These are phyloP conservation scores for Congeria kusceri DNA, from an alignment of 2,888 invertebrate species.

Conservation along the genomic window DNA sequence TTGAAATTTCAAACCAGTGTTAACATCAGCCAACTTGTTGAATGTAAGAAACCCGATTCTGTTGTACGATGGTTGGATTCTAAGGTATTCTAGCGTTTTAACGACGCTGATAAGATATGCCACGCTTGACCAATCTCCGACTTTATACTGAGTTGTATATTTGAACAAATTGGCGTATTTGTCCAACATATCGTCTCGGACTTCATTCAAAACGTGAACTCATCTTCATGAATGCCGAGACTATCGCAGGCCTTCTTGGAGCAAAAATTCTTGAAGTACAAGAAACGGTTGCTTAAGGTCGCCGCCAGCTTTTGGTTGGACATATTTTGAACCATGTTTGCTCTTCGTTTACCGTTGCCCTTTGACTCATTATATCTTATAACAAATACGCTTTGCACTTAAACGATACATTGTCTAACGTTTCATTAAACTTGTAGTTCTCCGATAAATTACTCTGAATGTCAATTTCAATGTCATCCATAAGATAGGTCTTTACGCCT, in stretches of 20 bases:
- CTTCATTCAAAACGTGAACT: too few relatives aligned
- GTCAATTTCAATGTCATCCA: slow-evolving; percentile 8
- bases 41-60: slow-evolving; percentile 8
- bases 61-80: too few relatives aligned
- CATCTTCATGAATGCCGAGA: slow-evolving; percentile 4
- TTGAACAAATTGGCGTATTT: too few relatives aligned
- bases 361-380: slow-evolving; percentile 13
- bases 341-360: slow-evolving; percentile 10
- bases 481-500: not conserved
- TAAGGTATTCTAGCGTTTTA: too few relatives aligned
- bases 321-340: slow-evolving; percentile 1
- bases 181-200: too few relatives aligned
- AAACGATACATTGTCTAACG: not conserved
- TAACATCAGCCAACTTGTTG: not conserved
- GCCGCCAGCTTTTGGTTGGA: too few relatives aligned
- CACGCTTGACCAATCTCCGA: too few relatives aligned
- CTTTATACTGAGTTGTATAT: too few relatives aligned
- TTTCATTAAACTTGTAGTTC: slow-evolving; percentile 15
- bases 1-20: not conserved
- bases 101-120: too few relatives aligned
- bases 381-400: slow-evolving; percentile 9
- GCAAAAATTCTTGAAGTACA: too few relatives aligned
- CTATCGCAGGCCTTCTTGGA: too few relatives aligned
- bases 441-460: not conserved
- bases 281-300: not conserved